Base-by-base conservation (phyloP, 2,113 vertebrate genomes). In the Lota lota region DNA sequence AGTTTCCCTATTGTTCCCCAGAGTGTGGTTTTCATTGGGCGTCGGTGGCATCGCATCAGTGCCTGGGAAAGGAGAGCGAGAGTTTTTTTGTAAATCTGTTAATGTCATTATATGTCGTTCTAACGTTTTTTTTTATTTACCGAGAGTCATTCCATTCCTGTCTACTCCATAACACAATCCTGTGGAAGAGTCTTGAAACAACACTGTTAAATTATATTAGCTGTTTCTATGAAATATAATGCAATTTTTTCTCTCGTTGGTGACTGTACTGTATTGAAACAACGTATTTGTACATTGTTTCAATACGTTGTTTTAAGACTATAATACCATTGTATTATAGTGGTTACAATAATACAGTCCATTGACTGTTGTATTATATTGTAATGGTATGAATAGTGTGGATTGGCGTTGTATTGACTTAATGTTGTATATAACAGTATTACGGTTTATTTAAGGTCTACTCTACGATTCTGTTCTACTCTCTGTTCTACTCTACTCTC, bases 1-100 rank as follows among this genome's bases (percentile, higher is more conserved):
- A 61, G 40, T 82, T 77, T 72, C 20, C 62, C 77, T 74, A 58
- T 75, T 68, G 69, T 79, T 64, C 63, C 63, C 63, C 14, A 11
- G 24, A 36, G 22, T n/a, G 61, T 7, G 40, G 40, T 47, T 47
- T 47, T 47, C 5, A 47, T 47, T 47, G 40, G 40, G 12, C 40
- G 40, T 47, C 40, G 40, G 40, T 47, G 40, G 8, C 40, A 47
- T 47, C 40, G 40, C 40, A 47, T 47, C 40, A 47, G 40, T 47
- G 40, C 40, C 40, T 47, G 40, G 40, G 40, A 47, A 47, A 47
- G 12, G 40, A 47, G 40, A 47, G 40, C 5, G 40, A 47, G 40
- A 47, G 40, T 47, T 47, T 47, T 47, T 47, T 47, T 11, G 7
- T 47, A 7, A 47, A 47, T 47, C 40, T 47, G 40, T 47, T 47